These are phyloP conservation scores for Drosophila pseudotakahashii DNA, from an alignment of 2,888 invertebrate genomes.

Conservation along the genomic window DNA sequence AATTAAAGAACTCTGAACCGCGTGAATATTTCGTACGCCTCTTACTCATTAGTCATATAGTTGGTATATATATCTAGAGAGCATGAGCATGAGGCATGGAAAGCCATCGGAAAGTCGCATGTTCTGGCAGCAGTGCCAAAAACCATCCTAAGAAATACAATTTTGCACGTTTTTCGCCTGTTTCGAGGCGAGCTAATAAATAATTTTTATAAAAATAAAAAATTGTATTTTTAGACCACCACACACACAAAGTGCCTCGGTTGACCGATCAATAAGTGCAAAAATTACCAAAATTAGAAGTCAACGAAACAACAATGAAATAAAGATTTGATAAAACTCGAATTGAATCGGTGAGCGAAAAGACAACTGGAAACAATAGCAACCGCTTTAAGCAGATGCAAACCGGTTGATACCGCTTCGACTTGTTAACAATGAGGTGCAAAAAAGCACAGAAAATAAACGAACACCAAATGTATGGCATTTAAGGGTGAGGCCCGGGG, in stretches of 20 bases:
- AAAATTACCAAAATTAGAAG: constrained; percentile 44
- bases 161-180: constrained; percentile 46
- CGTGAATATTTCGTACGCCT: not conserved
- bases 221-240: constrained; percentile 32
- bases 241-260: not conserved
- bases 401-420: constrained; percentile 48
- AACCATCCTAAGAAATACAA: constrained; percentile 14
- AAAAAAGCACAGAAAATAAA: constrained; percentile 20
- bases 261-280: constrained; percentile 22
- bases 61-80: not conserved
- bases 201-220: constrained; percentile 37
- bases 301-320: not conserved
- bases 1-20: constrained; percentile 15
- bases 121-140: constrained; percentile 37
- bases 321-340: constrained; percentile 23
- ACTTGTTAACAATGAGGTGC: constrained; percentile 42
- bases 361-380: constrained; percentile 7
- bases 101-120: constrained; percentile 40
- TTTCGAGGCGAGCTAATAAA: constrained; percentile 36
- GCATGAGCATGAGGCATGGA: constrained; percentile 40
- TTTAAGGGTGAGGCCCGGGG: constrained; percentile 13
- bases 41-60: constrained; percentile 23
- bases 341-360: not conserved
- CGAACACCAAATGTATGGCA: constrained; percentile 1
- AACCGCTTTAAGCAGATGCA: constrained; percentile 43